Base-by-base conservation (phyloP, 2,888 invertebrate genomes). In the Polietes domitor region DNA sequence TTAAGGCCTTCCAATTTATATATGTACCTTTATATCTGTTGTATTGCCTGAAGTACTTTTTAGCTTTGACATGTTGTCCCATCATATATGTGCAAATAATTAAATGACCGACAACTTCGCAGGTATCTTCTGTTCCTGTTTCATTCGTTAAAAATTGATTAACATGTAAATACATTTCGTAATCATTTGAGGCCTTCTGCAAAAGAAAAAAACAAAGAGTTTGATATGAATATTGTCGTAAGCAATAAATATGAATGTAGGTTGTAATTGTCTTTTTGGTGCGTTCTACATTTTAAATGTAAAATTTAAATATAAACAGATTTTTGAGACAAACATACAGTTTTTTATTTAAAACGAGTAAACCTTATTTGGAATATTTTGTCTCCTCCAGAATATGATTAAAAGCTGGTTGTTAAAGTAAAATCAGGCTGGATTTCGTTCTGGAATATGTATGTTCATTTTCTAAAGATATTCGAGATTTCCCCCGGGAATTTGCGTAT, bases 141-240 rank as follows among this genome's bases (percentile, higher is more conserved):
- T 53, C 75, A 15, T 68, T 17, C 0, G n/a, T n/a, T n/a, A n/a
- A n/a, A n/a, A 17, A 21, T 72, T 74, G 50, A 47, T 76, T 63
- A n/a, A 86, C 28, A 47, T 86, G 43, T 4, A 86, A 58, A 65
- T 80, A 86, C 86, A 87, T 86, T 85, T 84, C 84, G 50, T 75
- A 87, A 43, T 87, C 87, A 26, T 75, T 80, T 7, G 78, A 77
- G 2, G 86, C 85, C 26, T 43, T 58, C 87, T 87, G 37, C 2
- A 81, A 83, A 37, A 50, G 4, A 63, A 71, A 32, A 32, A n/a
- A n/a, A n/a, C n/a, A n/a, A n/a, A n/a, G n/a, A n/a, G n/a, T n/a
- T n/a, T n/a, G 6, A 21, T 19, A 17, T 47, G 2, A 47, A 47
- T 47, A 15, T 47, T 47, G 21, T 68, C 2, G 17, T n/a, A 68